Evolutionary conservation across 2,888 invertebrate species (phyloP).

Genomic region (Lydus trimaculatus): DNA sequence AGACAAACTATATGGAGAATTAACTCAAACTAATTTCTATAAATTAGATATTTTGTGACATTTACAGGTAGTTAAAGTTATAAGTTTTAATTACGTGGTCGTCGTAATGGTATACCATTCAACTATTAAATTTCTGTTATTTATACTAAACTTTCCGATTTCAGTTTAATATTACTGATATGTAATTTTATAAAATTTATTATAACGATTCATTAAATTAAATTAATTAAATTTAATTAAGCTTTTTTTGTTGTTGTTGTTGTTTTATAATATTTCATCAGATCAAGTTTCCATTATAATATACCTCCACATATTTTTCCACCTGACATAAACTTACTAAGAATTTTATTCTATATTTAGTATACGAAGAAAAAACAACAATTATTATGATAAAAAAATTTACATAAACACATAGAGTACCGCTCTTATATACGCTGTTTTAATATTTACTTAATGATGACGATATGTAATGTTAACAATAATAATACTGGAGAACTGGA

Average conservation of each 20-base stretch:
- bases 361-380: background rate
- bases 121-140: conserved; percentile 1
- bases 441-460: background rate
- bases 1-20: too few species aligned
- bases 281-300: background rate
- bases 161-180: background rate
- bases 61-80: background rate
- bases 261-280: background rate
- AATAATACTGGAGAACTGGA: too few species aligned
- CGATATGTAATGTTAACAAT: background rate
- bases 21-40: background rate
- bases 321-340: background rate
- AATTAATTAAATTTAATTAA: background rate
- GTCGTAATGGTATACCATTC: background rate
- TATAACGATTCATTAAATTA: background rate
- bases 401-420: background rate
- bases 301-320: background rate
- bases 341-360: conserved; percentile 5
- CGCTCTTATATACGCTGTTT: background rate
- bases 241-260: background rate
- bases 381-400: conserved; percentile 3
- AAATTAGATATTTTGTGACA: background rate
- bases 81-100: conserved; percentile 1
- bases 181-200: background rate
- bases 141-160: background rate